Percentiles rank a stretch among this genome's conserved stretches.
These are phyloP conservation scores for Oreochromis niloticus DNA, from an alignment of 2,113 vertebrate species.

Conservation along the genomic window DNA sequence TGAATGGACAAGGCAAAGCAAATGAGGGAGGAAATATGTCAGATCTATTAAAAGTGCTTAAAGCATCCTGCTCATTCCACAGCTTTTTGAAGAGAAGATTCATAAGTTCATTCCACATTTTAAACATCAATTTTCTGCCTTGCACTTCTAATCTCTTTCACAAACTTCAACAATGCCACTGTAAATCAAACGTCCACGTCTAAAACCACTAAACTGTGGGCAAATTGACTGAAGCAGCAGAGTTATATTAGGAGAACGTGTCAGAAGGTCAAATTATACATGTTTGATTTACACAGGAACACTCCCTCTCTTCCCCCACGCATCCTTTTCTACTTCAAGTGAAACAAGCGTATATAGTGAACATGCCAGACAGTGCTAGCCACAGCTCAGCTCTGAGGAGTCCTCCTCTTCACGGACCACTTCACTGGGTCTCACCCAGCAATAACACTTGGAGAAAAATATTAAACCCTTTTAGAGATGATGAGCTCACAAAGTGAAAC, in stretches of 20 bases:
- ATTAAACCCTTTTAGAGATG: conserved; percentile 4
- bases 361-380: conserved; percentile 49
- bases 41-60: neutral
- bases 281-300: conserved; percentile 50
- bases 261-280: conserved; percentile 43
- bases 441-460: neutral
- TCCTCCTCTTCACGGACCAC: conserved; percentile 41
- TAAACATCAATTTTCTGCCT: neutral
- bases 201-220: neutral
- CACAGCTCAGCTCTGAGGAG: conserved; percentile 39
- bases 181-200: conserved; percentile 44
- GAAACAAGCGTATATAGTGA: conserved; percentile 17
- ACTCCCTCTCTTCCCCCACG: neutral
- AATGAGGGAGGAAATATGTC: conserved; percentile 15
- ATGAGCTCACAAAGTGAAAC: conserved; percentile 3
- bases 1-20: neutral
- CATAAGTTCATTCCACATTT: conserved; percentile 9
- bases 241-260: conserved; percentile 48
- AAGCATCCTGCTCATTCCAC: neutral
- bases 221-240: neutral
- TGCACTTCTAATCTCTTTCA: neutral
- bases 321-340: neutral
- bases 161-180: neutral
- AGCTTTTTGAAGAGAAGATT: neutral
- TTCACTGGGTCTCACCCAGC: conserved; percentile 41